Base-by-base conservation (phyloP, 2,888 invertebrate genomes). In the Brenthis daphne region DNA sequence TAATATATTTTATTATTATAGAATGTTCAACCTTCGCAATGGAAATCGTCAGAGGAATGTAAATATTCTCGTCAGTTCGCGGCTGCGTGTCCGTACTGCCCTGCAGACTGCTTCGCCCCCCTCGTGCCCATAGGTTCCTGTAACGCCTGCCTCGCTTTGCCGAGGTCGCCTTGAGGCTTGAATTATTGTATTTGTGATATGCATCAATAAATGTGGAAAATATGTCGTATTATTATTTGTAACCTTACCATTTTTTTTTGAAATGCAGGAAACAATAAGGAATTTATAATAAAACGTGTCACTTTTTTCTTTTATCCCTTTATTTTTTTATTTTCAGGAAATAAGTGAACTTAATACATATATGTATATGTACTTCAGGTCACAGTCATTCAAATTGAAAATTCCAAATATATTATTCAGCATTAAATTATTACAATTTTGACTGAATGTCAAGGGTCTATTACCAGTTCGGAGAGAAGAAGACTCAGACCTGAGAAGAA, bases 81-180 rank as follows among this genome's bases (percentile, higher is more conserved):
- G 0, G 77, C 75, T 0, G 69, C 77, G 1, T 90, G 90, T 51
- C 86, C 90, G 0, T 73, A 85, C 5, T 90, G 90, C 60, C 90
- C 90, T 0, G n/a, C 12, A 1, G 80, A 81, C 6, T 90, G 90
- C 74, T 88, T 84, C 75, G 76, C 79, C 0, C n/a, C 78, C 0
- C 76, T 76, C 4, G 76, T 89, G 0, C 90, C 90, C 0, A 57
- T 47, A 11, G 88, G 88, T 0, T 82, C 89, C 11, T 90, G 90
- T 70, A 88, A 87, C 69, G 87, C 89, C 1, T 90, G 90, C 65
- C 68, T 74, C 0, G 33, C 71, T 0, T 69, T 78, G 58, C 83
- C 83, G 1, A 76, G 74, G 12, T 72, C 79, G 3, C 77, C 79
- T 6, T 83, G 72, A 76, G 1, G 29, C 29, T 3, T n/a, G 33